A percentile compares a stretch with the other conserved stretches of the same genome.
Conservation (phyloP, 23 tunicate species). For the Botrylloides violaceus region DNA sequence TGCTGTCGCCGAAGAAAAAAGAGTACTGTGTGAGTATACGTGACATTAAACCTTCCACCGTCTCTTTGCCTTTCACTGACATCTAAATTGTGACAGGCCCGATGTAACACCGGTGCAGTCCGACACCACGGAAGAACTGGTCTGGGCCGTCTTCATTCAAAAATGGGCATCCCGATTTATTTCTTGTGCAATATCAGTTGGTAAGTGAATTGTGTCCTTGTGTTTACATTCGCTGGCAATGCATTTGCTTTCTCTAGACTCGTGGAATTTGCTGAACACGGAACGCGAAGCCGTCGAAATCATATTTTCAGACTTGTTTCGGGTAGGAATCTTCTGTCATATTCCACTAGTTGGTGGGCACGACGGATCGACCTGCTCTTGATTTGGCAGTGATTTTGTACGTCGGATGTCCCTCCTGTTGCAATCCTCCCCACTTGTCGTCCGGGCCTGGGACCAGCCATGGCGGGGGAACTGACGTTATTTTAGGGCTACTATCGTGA, state of each 20-base stretch:
- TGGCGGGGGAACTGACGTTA: too few relatives aligned
- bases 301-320: conserved; percentile 19
- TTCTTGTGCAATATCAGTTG: conserved; percentile 20
- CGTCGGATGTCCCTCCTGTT: too few relatives aligned
- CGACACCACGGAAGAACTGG: conserved; percentile 4
- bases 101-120: conserved; percentile 8
- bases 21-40: not conserved
- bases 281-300: conserved; percentile 19
- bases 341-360: too few relatives aligned
- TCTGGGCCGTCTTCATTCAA: conserved; percentile 18
- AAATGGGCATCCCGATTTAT: conserved; percentile 14
- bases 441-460: too few relatives aligned
- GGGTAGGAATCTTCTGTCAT: too few relatives aligned
- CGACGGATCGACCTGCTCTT: too few relatives aligned
- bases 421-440: too few relatives aligned
- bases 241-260: not conserved
- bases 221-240: not conserved
- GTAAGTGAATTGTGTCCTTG: not conserved
- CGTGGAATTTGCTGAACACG: not conserved
- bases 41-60: too few relatives aligned
- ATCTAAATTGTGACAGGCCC: too few relatives aligned
- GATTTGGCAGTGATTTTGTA: too few relatives aligned
- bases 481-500: too few relatives aligned
- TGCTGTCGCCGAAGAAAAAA: conserved; percentile 3
- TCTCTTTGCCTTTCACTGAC: too few relatives aligned